Percentiles rank a stretch among this genome's conserved stretches.
phyloP scores from a whole-genome alignment of 2,888 invertebrate species.

The Drosophila paramelanica region DNA sequence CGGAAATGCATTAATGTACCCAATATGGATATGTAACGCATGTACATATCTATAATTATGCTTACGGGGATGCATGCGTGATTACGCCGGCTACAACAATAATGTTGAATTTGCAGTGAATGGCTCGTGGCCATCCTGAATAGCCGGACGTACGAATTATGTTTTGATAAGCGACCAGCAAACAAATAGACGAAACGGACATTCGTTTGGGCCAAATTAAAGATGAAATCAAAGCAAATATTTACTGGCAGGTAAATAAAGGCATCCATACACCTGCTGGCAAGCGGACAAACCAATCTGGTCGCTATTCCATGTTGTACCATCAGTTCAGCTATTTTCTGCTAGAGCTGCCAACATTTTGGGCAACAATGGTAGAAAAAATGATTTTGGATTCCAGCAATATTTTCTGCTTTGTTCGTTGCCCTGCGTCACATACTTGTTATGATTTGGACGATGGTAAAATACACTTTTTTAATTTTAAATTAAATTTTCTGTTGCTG shows the following conservation, averaged over 20 bases:
- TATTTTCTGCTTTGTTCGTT: slow-evolving; percentile 4
- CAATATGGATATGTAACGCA: slow-evolving; percentile 6
- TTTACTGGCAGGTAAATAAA: slow-evolving; percentile 35
- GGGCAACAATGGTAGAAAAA: slow-evolving; percentile 13
- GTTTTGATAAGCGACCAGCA: slow-evolving; percentile 56
- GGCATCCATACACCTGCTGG: slow-evolving; percentile 10
- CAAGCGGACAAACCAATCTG: slow-evolving; percentile 21
- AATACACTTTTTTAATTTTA: too few species aligned
- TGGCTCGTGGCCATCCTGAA: slow-evolving; percentile 36
- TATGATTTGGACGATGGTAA: too few species aligned
- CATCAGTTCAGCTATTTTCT: slow-evolving; percentile 1
- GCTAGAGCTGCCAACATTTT: slow-evolving; percentile 39
- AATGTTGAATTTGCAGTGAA: slow-evolving; percentile 49
- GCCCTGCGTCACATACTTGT: too few species aligned
- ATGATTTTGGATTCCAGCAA: slow-evolving; percentile 39
- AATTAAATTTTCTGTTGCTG: too few species aligned
- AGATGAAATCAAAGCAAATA: slow-evolving; percentile 62
- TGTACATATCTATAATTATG: slow-evolving; percentile 1
- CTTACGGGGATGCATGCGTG: slow-evolving; percentile 9
- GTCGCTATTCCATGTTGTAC: slow-evolving; percentile 6
- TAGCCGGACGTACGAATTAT: slow-evolving; percentile 53
- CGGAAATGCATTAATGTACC: slow-evolving; percentile 18
- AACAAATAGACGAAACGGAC: slow-evolving; percentile 30
- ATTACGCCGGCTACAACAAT: slow-evolving; percentile 57
- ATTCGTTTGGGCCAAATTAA: slow-evolving; percentile 46